Conservation (phyloP, 2,888 invertebrate species). For the Amiota mariae region DNA sequence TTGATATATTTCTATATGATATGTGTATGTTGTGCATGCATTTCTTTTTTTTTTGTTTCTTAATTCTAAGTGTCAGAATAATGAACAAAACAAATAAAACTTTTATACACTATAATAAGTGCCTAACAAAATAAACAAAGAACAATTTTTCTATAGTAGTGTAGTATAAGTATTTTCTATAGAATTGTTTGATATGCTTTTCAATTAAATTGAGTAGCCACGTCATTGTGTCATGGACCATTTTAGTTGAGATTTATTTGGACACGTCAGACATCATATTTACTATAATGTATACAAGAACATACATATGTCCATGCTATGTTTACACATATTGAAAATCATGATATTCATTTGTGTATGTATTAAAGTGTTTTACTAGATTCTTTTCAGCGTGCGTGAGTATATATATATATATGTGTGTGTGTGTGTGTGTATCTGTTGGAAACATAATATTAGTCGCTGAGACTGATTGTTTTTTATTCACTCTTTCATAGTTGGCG, state of each 20-base stretch:
- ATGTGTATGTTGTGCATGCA: slow-evolving; percentile 19
- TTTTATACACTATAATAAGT: not conserved
- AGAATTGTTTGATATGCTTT: not conserved
- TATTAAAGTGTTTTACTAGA: no score
- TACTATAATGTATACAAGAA: not conserved
- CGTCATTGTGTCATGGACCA: slow-evolving; percentile 12
- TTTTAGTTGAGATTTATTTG: slow-evolving; percentile 7
- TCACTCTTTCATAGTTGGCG: slow-evolving; percentile 37
- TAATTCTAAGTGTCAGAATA: not conserved
- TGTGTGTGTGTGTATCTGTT: slow-evolving; percentile 2
- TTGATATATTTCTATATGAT: not conserved
- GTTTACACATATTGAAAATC: not conserved
- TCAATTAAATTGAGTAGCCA: slow-evolving; percentile 5
- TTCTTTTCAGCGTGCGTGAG: no score
- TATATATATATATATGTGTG: not conserved
- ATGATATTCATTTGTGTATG: no score
- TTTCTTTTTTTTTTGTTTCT: slow-evolving; percentile 2
- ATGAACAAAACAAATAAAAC: not conserved
- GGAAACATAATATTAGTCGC: slow-evolving; percentile 2
- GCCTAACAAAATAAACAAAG: no score
- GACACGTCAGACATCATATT: slow-evolving; percentile 20
- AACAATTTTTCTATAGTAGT: not conserved
- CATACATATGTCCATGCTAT: not conserved
- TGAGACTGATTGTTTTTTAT: slow-evolving; percentile 19
- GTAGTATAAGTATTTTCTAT: no score